Conservation (phyloP, 2,797 vertebrate genomes). For the Lutjanus argentimaculatus region DNA sequence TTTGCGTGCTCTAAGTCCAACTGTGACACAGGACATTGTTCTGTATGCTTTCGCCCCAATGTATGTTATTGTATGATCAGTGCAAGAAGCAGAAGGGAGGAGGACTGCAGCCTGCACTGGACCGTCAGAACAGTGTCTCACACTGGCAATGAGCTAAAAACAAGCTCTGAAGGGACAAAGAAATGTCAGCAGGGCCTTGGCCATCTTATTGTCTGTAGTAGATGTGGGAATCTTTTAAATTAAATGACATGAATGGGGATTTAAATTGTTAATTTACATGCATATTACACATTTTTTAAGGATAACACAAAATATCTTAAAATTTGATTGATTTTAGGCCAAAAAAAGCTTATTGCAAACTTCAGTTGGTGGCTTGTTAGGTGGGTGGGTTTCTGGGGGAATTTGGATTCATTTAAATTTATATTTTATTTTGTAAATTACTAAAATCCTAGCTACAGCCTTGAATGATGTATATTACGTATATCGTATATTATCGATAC, state of each 20-base stretch:
- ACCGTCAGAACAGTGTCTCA: slow-evolving; percentile 2
- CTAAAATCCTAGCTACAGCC: background rate
- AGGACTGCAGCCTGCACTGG: background rate
- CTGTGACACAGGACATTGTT: slow-evolving; percentile 33
- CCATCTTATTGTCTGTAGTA: background rate
- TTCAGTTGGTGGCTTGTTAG: too few species aligned
- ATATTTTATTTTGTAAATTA: background rate
- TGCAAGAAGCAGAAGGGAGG: slow-evolving; percentile 4
- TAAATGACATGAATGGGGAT: background rate
- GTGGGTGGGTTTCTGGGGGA: background rate
- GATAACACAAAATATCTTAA: background rate
- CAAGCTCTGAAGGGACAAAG: background rate
- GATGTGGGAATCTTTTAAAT: background rate
- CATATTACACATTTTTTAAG: background rate
- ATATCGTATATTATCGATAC: too few species aligned
- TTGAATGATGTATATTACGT: too few species aligned
- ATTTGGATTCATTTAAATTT: background rate
- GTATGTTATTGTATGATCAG: slow-evolving; percentile 26
- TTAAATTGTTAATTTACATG: too few species aligned
- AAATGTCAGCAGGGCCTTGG: background rate
- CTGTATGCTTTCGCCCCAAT: slow-evolving; percentile 9
- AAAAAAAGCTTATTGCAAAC: too few species aligned
- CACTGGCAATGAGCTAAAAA: background rate
- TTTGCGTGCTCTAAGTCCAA: slow-evolving; percentile 32
- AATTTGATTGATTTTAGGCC: too few species aligned